A percentile compares a stretch with the other conserved stretches of the same genome.
Evolutionary conservation across 2,797 vertebrate species (phyloP).

Genomic region (Poliocrania exsul): DNA sequence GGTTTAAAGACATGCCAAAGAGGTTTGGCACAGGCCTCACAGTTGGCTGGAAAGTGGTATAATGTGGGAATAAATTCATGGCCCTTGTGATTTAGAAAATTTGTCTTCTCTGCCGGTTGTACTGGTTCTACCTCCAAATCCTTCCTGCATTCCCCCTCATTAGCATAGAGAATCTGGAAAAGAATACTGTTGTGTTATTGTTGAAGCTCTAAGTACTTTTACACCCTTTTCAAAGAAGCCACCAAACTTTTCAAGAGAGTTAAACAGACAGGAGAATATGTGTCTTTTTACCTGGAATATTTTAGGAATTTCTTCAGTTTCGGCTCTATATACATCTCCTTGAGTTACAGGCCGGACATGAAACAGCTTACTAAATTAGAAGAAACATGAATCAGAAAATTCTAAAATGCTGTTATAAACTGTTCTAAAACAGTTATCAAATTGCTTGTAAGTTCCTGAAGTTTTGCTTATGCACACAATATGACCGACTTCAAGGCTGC

Average conservation of each 20-base stretch:
- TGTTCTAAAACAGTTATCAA: background rate
- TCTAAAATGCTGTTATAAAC: background rate
- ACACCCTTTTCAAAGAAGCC: background rate
- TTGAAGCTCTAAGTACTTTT: background rate
- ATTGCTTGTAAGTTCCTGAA: background rate
- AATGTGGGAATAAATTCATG: constrained; percentile 98
- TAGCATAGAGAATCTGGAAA: constrained; percentile 94
- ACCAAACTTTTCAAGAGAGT: background rate
- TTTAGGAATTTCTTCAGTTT: constrained; percentile 97
- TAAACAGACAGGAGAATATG: background rate
- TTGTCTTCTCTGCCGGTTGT: constrained; percentile 91
- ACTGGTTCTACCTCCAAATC: constrained; percentile 90
- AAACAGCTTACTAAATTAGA: constrained; percentile 90
- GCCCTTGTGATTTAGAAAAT: constrained; percentile 96
- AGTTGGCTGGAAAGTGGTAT: constrained; percentile 98
- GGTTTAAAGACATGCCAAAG: constrained; percentile 99
- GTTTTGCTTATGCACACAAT: background rate
- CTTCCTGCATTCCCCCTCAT: constrained; percentile 98
- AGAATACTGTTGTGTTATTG: background rate
- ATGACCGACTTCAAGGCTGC: background rate
- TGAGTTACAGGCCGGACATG: constrained; percentile 98
- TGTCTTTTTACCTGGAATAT: constrained; percentile 94
- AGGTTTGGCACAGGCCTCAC: constrained; percentile 97
- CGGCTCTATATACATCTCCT: constrained; percentile 97
- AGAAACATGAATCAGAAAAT: constrained; percentile 13